These are phyloP conservation scores for Macrostomum lignano DNA, from an alignment of 1,140 invertebrate species.

Conservation along the genomic window DNA sequence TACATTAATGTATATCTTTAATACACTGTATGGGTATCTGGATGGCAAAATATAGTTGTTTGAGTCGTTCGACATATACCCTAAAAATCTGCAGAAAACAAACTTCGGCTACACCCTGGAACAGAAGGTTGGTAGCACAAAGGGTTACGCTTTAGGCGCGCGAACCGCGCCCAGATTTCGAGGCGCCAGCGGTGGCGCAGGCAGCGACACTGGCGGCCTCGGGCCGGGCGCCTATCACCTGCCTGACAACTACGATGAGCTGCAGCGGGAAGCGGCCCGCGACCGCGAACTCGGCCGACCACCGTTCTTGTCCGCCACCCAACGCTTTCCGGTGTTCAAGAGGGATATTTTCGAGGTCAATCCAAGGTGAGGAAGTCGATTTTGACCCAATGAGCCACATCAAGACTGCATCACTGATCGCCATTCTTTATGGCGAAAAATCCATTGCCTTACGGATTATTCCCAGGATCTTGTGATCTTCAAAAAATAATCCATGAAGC, in stretches of 20 bases:
- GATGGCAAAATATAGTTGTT: too few species aligned
- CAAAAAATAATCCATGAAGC: too few species aligned
- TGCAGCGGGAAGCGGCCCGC: constrained; percentile 11
- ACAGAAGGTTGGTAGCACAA: constrained; percentile 13
- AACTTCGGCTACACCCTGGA: too few species aligned
- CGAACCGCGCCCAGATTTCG: constrained; percentile 13
- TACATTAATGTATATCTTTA: too few species aligned
- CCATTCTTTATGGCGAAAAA: too few species aligned
- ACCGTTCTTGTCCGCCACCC: constrained; percentile 15
- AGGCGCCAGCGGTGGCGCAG: constrained; percentile 7
- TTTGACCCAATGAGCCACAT: not conserved
- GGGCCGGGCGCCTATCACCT: not conserved
- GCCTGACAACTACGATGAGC: constrained; percentile 4
- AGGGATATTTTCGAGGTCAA: constrained; percentile 14
- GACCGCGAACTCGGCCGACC: constrained; percentile 13
- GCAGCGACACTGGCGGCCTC: not conserved
- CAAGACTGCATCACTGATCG: not conserved
- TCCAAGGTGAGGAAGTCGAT: constrained; percentile 14
- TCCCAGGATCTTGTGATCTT: too few species aligned
- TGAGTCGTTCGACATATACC: too few species aligned
- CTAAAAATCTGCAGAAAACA: too few species aligned
- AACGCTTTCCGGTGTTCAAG: constrained; percentile 16
- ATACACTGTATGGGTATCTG: too few species aligned
- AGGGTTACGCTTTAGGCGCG: constrained; percentile 20
- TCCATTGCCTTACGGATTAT: too few species aligned